Evolutionary conservation across 2,797 vertebrate species (phyloP), one percentile per base, ranked within the genome.

Genomic region (Ataeniobius toweri): DNA sequence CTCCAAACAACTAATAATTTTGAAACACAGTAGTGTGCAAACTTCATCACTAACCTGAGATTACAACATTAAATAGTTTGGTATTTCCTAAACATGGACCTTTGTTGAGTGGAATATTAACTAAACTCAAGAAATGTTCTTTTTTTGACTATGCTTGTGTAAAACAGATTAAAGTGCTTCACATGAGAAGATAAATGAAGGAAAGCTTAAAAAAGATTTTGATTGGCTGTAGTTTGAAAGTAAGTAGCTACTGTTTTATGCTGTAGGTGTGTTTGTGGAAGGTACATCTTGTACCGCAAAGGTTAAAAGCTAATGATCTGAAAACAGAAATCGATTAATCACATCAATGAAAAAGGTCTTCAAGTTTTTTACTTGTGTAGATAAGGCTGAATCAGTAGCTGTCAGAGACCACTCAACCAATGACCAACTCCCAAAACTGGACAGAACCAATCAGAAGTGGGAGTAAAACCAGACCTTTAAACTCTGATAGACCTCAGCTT

Each of bases 401-500:
- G 58, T 65, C 69, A 3, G 59, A 70, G 36, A 69, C 6, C 6
- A 73, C 63, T 83, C 50, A 79, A 63, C 87, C 87, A 90, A 79
- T 88, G 41, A 86, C 7, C 51, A 6, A 39, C 0, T 74, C n/a
- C 31, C 5, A 71, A 6, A 2, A 2, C 22, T 68, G 61, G 44
- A 5, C 16, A 59, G n/a, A 9, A 6, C 85, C 83, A 89, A 87
- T 90, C 78, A 14, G 76, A 83, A 16, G 63, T 0, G n/a, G 69
- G 61, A 71, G 59, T 26, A 53, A 36, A 28, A 92, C 88, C 83
- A 80, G 74, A 80, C 63, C 53, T 74, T 41, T 2, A 8, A 65
- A 75, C 44, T 18, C 48, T 91, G 88, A 91, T 91, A 7, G 82
- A 48, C 5, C 76, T 65, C 92, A 93, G 88, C 91, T 92, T 86